These are phyloP conservation scores for Lamellibrachia satsuma DNA, from an alignment of 2,888 invertebrate genomes.

Conservation along the genomic window DNA sequence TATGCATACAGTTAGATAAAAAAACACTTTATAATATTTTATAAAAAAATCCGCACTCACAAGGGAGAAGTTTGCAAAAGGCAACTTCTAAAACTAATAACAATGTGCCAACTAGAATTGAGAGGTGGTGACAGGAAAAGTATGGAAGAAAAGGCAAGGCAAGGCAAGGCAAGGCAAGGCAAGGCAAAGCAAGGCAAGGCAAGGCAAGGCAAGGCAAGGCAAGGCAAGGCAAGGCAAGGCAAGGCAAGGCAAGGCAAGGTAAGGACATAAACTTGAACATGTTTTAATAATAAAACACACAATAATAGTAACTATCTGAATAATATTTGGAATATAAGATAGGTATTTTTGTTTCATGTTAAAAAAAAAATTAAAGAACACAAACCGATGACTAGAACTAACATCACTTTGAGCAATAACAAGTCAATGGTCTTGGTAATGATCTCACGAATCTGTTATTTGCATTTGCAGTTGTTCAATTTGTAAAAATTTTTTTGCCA, in stretches of 20 bases:
- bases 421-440: neutral
- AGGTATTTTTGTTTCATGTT: neutral
- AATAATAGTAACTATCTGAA: neutral
- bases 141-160: too few relatives aligned
- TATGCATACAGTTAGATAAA: neutral
- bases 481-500: neutral
- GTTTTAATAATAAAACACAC: neutral
- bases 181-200: too few relatives aligned
- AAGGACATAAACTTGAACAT: neutral
- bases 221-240: too few relatives aligned
- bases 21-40: too few relatives aligned
- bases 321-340: neutral
- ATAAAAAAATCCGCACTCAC: too few relatives aligned
- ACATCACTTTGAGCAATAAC: neutral
- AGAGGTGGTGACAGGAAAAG: neutral
- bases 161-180: too few relatives aligned
- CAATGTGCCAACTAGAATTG: neutral
- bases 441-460: neutral
- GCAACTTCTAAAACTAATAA: neutral
- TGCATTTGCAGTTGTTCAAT: conserved; percentile 14
- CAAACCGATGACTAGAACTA: too few relatives aligned
- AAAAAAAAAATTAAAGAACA: neutral
- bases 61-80: too few relatives aligned
- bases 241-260: too few relatives aligned
- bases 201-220: too few relatives aligned